phyloP scores from a whole-genome alignment of 2,113 vertebrate genomes.

The Cryptoleucopteryx plumbea region DNA sequence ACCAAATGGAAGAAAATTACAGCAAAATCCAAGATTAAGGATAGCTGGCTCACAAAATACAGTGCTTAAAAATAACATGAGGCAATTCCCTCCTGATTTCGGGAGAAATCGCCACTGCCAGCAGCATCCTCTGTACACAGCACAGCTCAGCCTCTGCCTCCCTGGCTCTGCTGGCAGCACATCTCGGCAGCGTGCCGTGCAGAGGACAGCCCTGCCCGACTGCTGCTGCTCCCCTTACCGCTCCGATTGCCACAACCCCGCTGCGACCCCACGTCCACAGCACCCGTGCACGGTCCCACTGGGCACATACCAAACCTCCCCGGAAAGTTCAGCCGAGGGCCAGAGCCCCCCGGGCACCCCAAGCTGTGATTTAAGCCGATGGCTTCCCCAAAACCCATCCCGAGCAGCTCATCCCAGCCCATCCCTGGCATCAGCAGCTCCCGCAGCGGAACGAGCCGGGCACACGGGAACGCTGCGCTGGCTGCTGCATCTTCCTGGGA shows the following conservation, averaged over 20 bases:
- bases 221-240: neutral
- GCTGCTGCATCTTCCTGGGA: neutral
- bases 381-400: neutral
- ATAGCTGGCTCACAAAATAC: neutral
- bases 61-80: neutral
- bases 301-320: neutral
- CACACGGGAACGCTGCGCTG: fast-evolving
- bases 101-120: neutral
- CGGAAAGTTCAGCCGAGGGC: neutral
- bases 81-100: neutral
- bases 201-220: neutral
- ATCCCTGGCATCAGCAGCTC: neutral
- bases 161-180: neutral
- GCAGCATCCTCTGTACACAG: neutral
- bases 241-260: neutral
- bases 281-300: neutral
- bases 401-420: neutral
- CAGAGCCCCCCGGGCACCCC: neutral
- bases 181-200: fast-evolving
- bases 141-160: neutral
- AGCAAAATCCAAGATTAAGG: constrained; percentile 20
- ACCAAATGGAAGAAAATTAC: neutral
- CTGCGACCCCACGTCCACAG: neutral
- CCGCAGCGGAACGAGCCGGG: neutral
- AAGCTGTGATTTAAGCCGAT: neutral